Evolutionary conservation across 2,797 vertebrate genomes (phyloP).

Genomic region (Paramormyrops hopkinsi): DNA sequence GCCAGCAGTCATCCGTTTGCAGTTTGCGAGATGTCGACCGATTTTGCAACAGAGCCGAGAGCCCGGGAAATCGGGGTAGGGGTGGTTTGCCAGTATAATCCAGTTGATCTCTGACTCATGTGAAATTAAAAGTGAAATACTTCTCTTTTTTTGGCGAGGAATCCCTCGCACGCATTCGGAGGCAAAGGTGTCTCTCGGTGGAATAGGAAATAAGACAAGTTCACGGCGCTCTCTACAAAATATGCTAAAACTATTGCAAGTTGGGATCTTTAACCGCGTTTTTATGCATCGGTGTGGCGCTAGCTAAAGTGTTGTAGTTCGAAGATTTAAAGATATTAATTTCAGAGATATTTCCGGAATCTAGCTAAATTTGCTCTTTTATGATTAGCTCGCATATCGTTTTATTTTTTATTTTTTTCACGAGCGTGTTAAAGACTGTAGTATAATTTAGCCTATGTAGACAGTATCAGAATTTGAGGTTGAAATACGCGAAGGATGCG

Average conservation of each 20-base stretch:
- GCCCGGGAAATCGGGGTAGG: slow-evolving; percentile 26
- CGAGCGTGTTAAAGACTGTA: slow-evolving; percentile 38
- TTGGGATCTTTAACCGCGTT: background rate
- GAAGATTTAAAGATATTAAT: slow-evolving; percentile 33
- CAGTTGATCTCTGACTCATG: slow-evolving; percentile 23
- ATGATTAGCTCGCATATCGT: background rate
- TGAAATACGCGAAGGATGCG: slow-evolving; percentile 46
- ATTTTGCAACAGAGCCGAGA: slow-evolving; percentile 17
- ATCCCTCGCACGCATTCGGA: background rate
- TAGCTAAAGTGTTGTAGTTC: slow-evolving; percentile 10
- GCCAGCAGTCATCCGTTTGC: slow-evolving; percentile 25
- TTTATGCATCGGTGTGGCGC: slow-evolving; percentile 8
- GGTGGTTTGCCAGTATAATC: slow-evolving; percentile 29
- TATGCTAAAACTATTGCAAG: slow-evolving; percentile 11
- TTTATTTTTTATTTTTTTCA: background rate
- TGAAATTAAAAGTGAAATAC: slow-evolving; percentile 23
- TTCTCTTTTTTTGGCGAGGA: background rate
- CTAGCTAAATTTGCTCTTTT: background rate
- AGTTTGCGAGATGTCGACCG: slow-evolving; percentile 33
- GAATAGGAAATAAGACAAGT: background rate
- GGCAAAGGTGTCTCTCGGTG: background rate
- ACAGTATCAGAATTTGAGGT: slow-evolving; percentile 35
- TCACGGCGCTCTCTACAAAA: background rate
- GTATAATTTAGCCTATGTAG: slow-evolving; percentile 32
- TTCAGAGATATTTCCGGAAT: background rate